Evolutionary conservation across 2,113 vertebrate genomes (phyloP), one percentile per base, ranked within the genome.

Genomic region (Chitala chitala): DNA sequence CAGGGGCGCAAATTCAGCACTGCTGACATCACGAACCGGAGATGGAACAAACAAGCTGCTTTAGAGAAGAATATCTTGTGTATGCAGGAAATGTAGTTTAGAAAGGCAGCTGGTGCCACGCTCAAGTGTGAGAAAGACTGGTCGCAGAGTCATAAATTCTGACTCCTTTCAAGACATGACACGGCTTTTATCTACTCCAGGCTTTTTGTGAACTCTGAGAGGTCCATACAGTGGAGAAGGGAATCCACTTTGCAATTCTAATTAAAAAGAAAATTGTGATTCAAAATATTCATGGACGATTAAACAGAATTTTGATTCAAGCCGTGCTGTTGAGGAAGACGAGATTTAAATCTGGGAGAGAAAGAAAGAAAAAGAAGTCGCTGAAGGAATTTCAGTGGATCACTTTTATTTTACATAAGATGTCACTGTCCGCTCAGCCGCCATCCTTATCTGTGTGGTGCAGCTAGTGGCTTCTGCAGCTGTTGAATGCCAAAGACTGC

Each of bases 201-300:
- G 29, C 8, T 55, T 50, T 6, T 22, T 9, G 3, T 24, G 36
- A 36, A 50, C 15, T 38, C 51, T 48, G 76, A 65, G 76, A 82
- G 77, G 81, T 84, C 78, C 73, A 6, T 5, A 51, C 71, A 53
- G 68, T 73, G 56, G 81, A 82, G 64, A 76, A 17, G 71, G 78
- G 63, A 54, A 73, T 48, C 79, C 38, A 51, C 46, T 58, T 63
- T 73, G 75, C 66, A 36, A 78, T 76, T 77, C 71, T 75, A 80
- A 82, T 80, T 81, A 65, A 81, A 81, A 66, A 48, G 4, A 56
- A n/a, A 48, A 22, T 58, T 69, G 75, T 71, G 68, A 72, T 20
- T 71, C 22, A n/a, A 58, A 71, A 51, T 73, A 68, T 69, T 69
- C 61, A 61, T 59, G 63, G 63, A n/a, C 42, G 42, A 31, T 73